A percentile compares a stretch with the other conserved stretches of the same genome.
Evolutionary conservation across 2,113 vertebrate species (phyloP).

Genomic region (Pterophyllum scalare): DNA sequence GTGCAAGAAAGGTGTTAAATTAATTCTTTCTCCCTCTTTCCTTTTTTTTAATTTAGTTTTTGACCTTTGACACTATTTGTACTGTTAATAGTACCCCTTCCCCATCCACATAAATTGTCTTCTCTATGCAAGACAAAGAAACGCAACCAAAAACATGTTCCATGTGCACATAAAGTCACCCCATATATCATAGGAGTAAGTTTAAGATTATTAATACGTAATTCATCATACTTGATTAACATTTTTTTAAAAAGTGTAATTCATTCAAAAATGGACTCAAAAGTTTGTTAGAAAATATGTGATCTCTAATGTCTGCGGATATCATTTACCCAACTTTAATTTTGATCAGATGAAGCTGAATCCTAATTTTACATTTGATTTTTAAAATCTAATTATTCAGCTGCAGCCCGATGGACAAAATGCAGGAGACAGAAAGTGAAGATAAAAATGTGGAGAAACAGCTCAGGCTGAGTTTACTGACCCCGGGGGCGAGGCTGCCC

Average conservation of each 20-base stretch:
- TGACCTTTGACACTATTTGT: not conserved
- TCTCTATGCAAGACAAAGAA: not conserved
- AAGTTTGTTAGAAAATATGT: too few species aligned
- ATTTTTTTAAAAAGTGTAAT: not conserved
- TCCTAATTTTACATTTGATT: too few species aligned
- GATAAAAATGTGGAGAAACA: too few species aligned
- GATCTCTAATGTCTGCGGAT: too few species aligned
- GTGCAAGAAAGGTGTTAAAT: not conserved
- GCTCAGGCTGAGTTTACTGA: too few species aligned
- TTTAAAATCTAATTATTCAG: too few species aligned
- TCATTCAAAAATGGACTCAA: rapidly evolving
- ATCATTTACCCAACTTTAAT: too few species aligned
- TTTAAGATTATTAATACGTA: not conserved
- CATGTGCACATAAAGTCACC: not conserved
- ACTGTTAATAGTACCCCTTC: not conserved
- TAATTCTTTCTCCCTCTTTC: not conserved
- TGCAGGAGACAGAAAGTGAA: too few species aligned
- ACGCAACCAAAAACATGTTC: not conserved
- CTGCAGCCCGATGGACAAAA: too few species aligned
- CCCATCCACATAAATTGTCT: not conserved
- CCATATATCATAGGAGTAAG: not conserved
- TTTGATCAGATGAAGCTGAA: too few species aligned
- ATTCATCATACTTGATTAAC: not conserved
- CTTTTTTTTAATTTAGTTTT: not conserved
- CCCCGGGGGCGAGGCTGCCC: too few species aligned